Conservation (phyloP, 1,140 invertebrate genomes). For the Eufriesea mexicana region DNA sequence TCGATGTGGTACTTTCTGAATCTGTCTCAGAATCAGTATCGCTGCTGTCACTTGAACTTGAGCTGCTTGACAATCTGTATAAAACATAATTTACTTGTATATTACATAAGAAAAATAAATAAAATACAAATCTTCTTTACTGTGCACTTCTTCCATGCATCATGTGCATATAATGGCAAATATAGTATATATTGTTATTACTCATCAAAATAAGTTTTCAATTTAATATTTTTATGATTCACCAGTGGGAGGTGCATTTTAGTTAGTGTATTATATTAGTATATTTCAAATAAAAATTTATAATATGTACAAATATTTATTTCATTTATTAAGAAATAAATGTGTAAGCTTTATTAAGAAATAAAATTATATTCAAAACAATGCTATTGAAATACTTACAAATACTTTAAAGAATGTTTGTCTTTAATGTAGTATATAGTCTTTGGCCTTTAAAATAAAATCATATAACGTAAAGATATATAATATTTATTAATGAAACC, state of each 20-base stretch:
- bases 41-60: constrained; percentile 63
- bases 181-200: constrained; percentile 6
- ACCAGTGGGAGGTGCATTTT: constrained; percentile 19
- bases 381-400: constrained; percentile 62
- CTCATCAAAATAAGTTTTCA: constrained; percentile 4
- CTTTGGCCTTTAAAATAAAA: constrained; percentile 66
- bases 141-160: constrained; percentile 38
- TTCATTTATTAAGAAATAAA: constrained; percentile 1
- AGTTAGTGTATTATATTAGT: constrained; percentile 45
- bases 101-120: not conserved
- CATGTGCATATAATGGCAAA: constrained; percentile 30
- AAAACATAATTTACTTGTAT: constrained; percentile 22
- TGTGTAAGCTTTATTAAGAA: constrained; percentile 20
- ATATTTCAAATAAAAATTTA: not conserved
- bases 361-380: constrained; percentile 32
- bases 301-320: constrained; percentile 28
- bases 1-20: constrained; percentile 50
- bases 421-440: constrained; percentile 64
- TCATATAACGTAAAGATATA: constrained; percentile 50
- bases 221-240: constrained; percentile 5
- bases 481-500: constrained; percentile 10
- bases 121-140: not conserved
- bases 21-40: constrained; percentile 63
- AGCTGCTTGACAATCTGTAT: constrained; percentile 59
- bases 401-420: constrained; percentile 61